Evolutionary conservation across 2,888 invertebrate genomes (phyloP).

Genomic region (Acronicta leporina): DNA sequence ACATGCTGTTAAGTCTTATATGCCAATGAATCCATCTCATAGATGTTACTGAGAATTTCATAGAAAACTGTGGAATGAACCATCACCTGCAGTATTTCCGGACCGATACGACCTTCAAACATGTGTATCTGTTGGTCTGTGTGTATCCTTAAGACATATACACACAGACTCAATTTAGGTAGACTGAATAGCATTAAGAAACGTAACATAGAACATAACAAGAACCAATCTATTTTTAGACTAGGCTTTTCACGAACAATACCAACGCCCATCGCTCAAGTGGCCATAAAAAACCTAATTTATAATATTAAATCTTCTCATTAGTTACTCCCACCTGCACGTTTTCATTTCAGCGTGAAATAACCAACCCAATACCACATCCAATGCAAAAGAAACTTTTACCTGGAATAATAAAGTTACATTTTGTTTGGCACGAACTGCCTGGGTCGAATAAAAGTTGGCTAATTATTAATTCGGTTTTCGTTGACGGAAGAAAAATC

Average conservation of each 20-base stretch:
- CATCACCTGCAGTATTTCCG: no score
- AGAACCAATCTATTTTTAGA: slow-evolving; percentile 3
- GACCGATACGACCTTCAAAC: no score
- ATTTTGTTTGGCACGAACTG: slow-evolving; percentile 20
- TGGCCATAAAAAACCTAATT: slow-evolving; percentile 36
- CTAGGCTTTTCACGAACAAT: slow-evolving; percentile 16
- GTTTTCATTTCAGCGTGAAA: slow-evolving; percentile 41
- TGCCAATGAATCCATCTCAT: no score
- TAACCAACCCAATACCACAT: slow-evolving; percentile 11
- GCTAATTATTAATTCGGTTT: slow-evolving; percentile 57
- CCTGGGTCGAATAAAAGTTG: slow-evolving; percentile 43
- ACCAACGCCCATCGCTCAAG: slow-evolving; percentile 17
- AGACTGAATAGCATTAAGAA: no score
- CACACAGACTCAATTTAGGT: no score
- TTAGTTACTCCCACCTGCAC: slow-evolving; percentile 49
- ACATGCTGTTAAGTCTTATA: no score
- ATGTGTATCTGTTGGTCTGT: no score
- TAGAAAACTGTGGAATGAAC: no score
- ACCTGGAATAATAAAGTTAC: slow-evolving; percentile 3
- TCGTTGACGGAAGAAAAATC: slow-evolving; percentile 39
- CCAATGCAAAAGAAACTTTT: slow-evolving; percentile 26
- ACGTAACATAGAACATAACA: neutral
- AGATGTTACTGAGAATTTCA: no score
- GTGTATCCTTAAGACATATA: no score
- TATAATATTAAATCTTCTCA: slow-evolving; percentile 52